Conservation (phyloP, 2,113 vertebrate genomes). For the Myotis davidii region DNA sequence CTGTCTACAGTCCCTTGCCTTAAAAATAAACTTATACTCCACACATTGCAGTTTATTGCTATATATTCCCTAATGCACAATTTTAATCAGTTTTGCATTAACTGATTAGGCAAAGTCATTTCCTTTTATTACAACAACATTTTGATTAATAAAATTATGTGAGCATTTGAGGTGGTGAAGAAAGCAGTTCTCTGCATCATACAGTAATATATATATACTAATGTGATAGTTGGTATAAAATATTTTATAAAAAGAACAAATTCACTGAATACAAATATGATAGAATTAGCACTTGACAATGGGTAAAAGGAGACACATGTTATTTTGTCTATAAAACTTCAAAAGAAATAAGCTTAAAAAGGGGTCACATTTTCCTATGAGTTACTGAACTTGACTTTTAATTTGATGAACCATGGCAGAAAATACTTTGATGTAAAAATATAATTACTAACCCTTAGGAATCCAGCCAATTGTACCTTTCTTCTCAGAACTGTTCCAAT, state of each 20-base stretch:
- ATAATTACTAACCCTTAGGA: conserved; percentile 12
- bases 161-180: background rate
- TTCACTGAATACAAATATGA: background rate
- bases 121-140: background rate
- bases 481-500: background rate
- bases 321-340: conserved; percentile 2
- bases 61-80: background rate
- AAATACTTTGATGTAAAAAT: conserved; percentile 46
- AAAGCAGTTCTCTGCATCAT: background rate
- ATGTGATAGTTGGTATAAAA: background rate
- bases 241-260: conserved; percentile 9
- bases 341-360: conserved; percentile 32
- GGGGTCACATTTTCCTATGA: background rate
- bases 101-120: background rate
- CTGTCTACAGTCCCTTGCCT: background rate
- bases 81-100: background rate
- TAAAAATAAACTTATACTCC: background rate
- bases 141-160: background rate
- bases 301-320: background rate
- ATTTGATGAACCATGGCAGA: conserved; percentile 27
- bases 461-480: background rate
- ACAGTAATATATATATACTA: background rate
- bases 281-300: background rate
- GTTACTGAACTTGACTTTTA: conserved; percentile 6
- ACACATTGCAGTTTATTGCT: background rate